Base-by-base conservation (phyloP, 2,113 vertebrate genomes). In the Megaleporinus macrocephalus region DNA sequence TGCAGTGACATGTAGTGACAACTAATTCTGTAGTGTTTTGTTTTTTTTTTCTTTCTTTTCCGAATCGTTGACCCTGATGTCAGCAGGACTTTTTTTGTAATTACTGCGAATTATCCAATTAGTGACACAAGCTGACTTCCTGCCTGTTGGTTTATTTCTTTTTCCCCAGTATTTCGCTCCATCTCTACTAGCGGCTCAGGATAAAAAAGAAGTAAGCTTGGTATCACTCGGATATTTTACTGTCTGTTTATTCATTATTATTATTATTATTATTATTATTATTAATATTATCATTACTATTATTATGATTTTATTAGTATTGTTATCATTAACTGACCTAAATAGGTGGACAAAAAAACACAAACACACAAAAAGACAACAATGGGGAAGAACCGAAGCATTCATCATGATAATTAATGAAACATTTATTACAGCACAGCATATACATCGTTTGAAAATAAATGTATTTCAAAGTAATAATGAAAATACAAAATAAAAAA, bases 161-260 rank as follows among this genome's bases (percentile, higher is more conserved):
- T 51, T 59, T 47, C 53, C 73, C 87, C 26, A 44, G 61, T 53
- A 33, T 82, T 73, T 66, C n/a, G 65, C 24, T 86, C 81, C 78
- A 79, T 81, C 78, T 90, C 88, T 89, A 89, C 90, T 90, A 90
- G 91, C 93, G 91, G 92, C 91, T 93, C 92, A 92, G 92, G 89
- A 91, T 88, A 90, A 93, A 90, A 76, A 90, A 83, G 66, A 51
- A 51, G 41, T 89, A 95, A 96, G 94, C 95, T 96, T 94, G 92
- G 95, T 90, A 91, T 92, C 95, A 94, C 94, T 96, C 93, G 92
- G 92, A 95, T 87, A 94, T 97, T 96, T 96, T 96, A 89, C 95
- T 94, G 93, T 95, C 84, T 90, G 93, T 95, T 96, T 91, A 90
- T 96, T 93, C 95, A 95, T 95, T 95, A 81, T 91, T 86, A 96